Conservation (phyloP, 2,113 vertebrate species). For the Geothlypis trichas region DNA sequence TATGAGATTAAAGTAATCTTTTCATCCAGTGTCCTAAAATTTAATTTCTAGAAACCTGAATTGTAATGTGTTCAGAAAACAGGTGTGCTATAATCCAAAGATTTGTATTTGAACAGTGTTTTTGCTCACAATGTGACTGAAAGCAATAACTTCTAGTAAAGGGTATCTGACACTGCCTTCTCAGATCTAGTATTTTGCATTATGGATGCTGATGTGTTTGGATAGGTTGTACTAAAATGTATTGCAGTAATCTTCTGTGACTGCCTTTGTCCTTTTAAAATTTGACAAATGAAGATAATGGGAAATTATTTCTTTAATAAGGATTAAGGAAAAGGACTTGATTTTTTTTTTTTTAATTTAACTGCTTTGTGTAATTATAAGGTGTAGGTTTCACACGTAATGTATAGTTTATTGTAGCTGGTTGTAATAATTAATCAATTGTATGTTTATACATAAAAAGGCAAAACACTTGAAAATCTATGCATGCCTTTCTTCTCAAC, state of each 20-base stretch:
- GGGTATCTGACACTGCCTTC: conserved; percentile 13
- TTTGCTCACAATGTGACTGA: neutral
- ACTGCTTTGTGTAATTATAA: neutral
- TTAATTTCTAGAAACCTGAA: neutral
- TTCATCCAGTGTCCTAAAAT: neutral
- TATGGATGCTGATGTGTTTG: neutral
- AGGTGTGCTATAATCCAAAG: neutral
- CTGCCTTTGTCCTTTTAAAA: neutral
- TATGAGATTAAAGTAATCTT: neutral
- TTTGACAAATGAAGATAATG: neutral
- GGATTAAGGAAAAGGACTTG: neutral
- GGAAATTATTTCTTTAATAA: neutral
- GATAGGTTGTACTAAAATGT: conserved; percentile 12
- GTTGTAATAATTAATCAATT: neutral
- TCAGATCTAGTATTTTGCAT: neutral
- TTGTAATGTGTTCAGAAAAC: neutral
- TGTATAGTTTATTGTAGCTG: neutral
- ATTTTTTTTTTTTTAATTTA: neutral
- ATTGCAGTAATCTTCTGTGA: neutral
- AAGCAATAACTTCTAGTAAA: neutral
- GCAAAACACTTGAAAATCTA: neutral
- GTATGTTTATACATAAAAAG: neutral
- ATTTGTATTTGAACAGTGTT: neutral
- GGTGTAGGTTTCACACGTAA: neutral
- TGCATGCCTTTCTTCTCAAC: neutral